Base-by-base conservation (phyloP, 1,140 invertebrate genomes). In the Melitaea cinxia region DNA sequence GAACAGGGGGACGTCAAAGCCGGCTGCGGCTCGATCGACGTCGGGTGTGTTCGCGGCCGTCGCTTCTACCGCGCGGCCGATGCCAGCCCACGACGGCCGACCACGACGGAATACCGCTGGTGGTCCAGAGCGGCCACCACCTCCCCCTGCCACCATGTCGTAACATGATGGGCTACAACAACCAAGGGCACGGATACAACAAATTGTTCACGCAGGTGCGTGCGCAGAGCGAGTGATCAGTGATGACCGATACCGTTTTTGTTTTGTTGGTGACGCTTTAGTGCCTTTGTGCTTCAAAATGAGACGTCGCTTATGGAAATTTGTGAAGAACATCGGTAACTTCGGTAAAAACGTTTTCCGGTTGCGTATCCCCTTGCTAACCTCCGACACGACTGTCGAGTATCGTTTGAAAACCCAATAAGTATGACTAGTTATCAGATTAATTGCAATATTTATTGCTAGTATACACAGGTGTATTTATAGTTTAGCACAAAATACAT, bases 181-280 rank as follows among this genome's bases (percentile, higher is more conserved):
- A 92, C 85, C 95, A 95, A 89, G 94, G 94, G 92, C 93, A 95
- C 80, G 96, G 95, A 91, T 96, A 96, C 93, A 96, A 96, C 92
- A 97, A 96, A 93, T 93, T 96, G 80, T 96, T 96, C 87, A 96
- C 96, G 69, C 96, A 97, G 96, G 96, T 96, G 91, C 42, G 42
- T 47, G 42, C 42, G 42, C 42, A 47, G 37, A 17, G 15, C 80
- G 79, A 47, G 42, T 47, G 42, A 47, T 47, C 76, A 75, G 61
- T 70, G 69, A 35, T 47, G 54, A 45, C 30, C 68, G 70, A 65
- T 65, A 45, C 42, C 39, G 37, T 45, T 69, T 64, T 78, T 70
- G 53, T 66, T 66, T 39, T 68, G 60, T 47, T 47, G 42, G 57
- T 64, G 60, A 54, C 62, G 61, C 47, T 56, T 50, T 54, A 50